Percentiles rank a stretch among this genome's conserved stretches.
Evolutionary conservation across 1,140 invertebrate species (phyloP).

Genomic region (Chrysoperla carnea): DNA sequence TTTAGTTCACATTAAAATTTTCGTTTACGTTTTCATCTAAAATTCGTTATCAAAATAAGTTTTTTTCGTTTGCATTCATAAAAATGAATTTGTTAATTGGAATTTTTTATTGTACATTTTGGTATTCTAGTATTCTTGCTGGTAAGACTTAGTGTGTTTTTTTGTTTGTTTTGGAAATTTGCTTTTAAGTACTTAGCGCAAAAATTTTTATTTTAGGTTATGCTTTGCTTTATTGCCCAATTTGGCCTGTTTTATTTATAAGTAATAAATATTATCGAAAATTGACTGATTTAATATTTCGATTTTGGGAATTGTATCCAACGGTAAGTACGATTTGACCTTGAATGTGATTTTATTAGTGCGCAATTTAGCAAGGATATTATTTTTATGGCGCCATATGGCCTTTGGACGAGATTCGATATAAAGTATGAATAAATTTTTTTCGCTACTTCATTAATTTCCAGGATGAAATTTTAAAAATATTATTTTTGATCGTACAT

Average conservation of each 20-base stretch:
- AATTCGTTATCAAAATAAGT: background rate
- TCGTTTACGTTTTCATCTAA: too few relatives aligned
- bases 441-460: background rate
- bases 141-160: background rate
- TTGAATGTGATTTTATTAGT: too few relatives aligned
- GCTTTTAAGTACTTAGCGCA: background rate
- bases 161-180: background rate
- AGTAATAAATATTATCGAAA: constrained; percentile 43
- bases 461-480: background rate
- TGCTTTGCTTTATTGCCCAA: constrained; percentile 43
- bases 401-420: too few relatives aligned
- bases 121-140: background rate
- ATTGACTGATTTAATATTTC: constrained; percentile 46
- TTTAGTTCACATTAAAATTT: too few relatives aligned
- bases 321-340: constrained; percentile 35
- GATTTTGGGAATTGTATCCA: constrained; percentile 63
- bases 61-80: background rate
- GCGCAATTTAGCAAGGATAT: too few relatives aligned
- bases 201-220: constrained; percentile 31
- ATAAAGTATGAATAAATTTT: background rate
- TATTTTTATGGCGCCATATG: too few relatives aligned
- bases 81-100: background rate
- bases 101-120: background rate
- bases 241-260: constrained; percentile 45
- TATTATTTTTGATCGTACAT: background rate